Percentiles rank a stretch among this genome's conserved stretches.
These are phyloP conservation scores for Siniperca chuatsi DNA, from an alignment of 2,113 vertebrate species.

Conservation along the genomic window DNA sequence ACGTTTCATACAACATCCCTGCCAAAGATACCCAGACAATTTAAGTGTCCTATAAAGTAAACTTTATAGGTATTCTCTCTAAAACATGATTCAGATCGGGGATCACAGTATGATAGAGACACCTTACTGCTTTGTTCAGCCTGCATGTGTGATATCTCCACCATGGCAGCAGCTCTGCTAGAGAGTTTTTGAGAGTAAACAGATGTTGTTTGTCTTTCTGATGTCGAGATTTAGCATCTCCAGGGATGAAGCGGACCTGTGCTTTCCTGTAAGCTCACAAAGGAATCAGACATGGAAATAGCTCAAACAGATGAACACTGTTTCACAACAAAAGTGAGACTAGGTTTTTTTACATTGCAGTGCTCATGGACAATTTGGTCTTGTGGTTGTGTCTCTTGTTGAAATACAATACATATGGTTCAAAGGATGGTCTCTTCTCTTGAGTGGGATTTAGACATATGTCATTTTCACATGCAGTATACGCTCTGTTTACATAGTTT, in stretches of 20 bases:
- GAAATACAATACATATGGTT: constrained; percentile 32
- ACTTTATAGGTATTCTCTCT: constrained; percentile 45
- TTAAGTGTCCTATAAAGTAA: constrained; percentile 50
- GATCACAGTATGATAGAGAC: constrained; percentile 55
- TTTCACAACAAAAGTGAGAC: constrained; percentile 62
- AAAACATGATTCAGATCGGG: constrained; percentile 44
- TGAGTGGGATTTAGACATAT: constrained; percentile 16
- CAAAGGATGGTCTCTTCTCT: constrained; percentile 13
- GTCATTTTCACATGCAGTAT: background rate
- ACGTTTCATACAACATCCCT: constrained; percentile 1
- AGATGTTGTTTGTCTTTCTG: constrained; percentile 86
- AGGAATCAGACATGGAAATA: constrained; percentile 74
- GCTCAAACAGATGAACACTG: constrained; percentile 63
- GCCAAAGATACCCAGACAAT: constrained; percentile 34
- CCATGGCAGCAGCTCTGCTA: constrained; percentile 65
- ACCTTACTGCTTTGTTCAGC: constrained; percentile 63
- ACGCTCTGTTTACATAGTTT: constrained; percentile 3
- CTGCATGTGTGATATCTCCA: constrained; percentile 64
- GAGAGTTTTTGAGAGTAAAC: constrained; percentile 81
- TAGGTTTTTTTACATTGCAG: constrained; percentile 8
- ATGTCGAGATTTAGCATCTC: constrained; percentile 83
- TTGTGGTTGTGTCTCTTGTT: constrained; percentile 35
- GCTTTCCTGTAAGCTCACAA: constrained; percentile 78
- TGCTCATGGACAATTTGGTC: constrained; percentile 49
- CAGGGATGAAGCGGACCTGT: constrained; percentile 74